Evolutionary conservation across 1,140 invertebrate species (phyloP), one percentile per base, ranked within the genome.

Genomic region (Drosophila subobscura): DNA sequence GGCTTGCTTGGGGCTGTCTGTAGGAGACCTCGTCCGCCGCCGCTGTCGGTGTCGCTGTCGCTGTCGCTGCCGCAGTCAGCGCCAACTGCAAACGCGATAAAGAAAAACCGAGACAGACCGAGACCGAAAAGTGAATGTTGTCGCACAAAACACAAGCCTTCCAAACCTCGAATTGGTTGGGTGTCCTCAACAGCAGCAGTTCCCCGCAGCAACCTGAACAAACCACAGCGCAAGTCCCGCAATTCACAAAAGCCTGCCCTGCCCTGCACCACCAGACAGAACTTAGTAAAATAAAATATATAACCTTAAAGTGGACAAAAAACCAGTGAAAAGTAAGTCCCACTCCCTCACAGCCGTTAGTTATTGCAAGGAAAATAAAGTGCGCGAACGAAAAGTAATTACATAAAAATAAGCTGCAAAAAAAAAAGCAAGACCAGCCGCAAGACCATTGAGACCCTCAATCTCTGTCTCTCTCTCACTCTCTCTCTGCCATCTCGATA

Each of bases 71-170:
- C 45, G 16, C 45, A 22, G 23, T n/a, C 40, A 44, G 37, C 57
- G 53, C 49, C 64, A 53, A 52, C 78, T 76, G 67, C 73, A 76
- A 79, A 72, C 72, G 80, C 76, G 89, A 90, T 90, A 90, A 90
- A 89, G 89, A 90, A 90, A 88, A 91, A 81, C 80, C 78, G 72
- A 78, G 76, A 76, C 55, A 37, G 52, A 53, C 55, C 72, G 50
- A 88, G 33, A 76, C 70, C 79, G 58, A 78, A 91, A 91, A 91
- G 89, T 91, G 81, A 91, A 88, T 85, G 89, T 84, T 81, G 76
- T 86, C 72, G 79, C 65, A 66, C 77, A 52, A 52, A 61, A 76
- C 85, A 91, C 66, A 91, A 91, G 77, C 77, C 79, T 79, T 88
- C 86, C 85, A 74, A 90, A 88, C 74, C 68, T 89, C 77, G 74